Conservation (phyloP, 92 coral and sea anemone species). For the Scolanthus callimorphus region DNA sequence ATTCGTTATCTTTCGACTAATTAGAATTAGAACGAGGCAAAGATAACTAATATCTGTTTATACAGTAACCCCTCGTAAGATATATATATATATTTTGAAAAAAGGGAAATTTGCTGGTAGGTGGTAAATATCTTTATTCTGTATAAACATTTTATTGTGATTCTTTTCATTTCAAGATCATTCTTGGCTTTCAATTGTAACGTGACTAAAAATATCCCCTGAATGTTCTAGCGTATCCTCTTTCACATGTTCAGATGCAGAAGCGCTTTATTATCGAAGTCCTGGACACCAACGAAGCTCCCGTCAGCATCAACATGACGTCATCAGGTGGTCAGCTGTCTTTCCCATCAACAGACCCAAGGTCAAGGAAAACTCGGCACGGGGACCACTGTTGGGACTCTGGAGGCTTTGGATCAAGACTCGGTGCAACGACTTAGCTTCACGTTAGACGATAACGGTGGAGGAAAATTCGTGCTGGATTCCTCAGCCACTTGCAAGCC, state of each 20-base stretch:
- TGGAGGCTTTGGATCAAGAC: constrained; percentile 73
- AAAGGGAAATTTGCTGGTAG: too few species aligned
- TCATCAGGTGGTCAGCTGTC: constrained; percentile 63
- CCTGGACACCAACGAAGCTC: constrained; percentile 82
- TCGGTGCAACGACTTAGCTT: constrained; percentile 47
- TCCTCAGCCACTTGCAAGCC: constrained; percentile 29
- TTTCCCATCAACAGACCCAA: constrained; percentile 56
- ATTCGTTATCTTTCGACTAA: too few species aligned
- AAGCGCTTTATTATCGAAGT: constrained; percentile 75
- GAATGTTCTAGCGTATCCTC: too few species aligned
- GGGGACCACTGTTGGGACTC: constrained; percentile 64
- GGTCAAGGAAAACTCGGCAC: constrained; percentile 61
- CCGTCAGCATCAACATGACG: constrained; percentile 64
- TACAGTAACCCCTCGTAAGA: too few species aligned
- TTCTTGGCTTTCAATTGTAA: too few species aligned
- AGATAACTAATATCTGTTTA: too few species aligned
- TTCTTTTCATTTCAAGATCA: too few species aligned
- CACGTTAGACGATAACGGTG: constrained; percentile 71
- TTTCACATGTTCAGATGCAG: constrained; percentile 72
- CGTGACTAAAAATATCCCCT: too few species aligned
- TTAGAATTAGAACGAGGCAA: too few species aligned
- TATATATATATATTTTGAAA: too few species aligned
- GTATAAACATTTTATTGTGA: too few species aligned
- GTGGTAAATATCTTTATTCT: too few species aligned
- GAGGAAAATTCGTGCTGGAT: constrained; percentile 40